A percentile compares a stretch with the other conserved stretches of the same genome.
phyloP scores from a whole-genome alignment of 2,113 vertebrate genomes.

The Pluvialis apricaria region DNA sequence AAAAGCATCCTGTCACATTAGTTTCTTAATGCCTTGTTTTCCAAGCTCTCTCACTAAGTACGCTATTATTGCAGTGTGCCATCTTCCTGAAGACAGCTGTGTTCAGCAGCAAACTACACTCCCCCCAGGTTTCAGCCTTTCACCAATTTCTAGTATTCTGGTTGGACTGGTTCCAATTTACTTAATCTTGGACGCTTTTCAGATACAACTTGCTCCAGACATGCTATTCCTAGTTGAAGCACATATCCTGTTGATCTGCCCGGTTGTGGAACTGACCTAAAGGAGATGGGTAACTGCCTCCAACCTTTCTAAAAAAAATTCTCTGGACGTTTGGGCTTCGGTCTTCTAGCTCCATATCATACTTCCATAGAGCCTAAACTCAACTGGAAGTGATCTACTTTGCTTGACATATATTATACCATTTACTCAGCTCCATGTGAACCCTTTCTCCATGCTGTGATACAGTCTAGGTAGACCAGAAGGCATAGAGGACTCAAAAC shows the following conservation, averaged over 20 bases:
- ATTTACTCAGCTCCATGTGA: not conserved
- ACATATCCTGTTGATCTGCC: not conserved
- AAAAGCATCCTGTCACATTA: not conserved
- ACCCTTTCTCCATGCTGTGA: not conserved
- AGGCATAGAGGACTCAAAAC: not conserved
- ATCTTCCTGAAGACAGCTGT: not conserved
- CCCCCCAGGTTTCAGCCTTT: not conserved
- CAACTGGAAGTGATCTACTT: not conserved
- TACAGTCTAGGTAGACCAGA: not conserved
- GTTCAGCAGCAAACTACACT: not conserved
- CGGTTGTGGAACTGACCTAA: not conserved
- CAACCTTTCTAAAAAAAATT: not conserved
- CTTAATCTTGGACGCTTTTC: not conserved
- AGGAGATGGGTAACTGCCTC: not conserved
- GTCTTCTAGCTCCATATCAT: not conserved
- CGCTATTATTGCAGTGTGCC: not conserved
- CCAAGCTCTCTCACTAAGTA: not conserved
- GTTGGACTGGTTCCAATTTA: not conserved
- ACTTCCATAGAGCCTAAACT: not conserved
- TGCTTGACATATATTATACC: not conserved
- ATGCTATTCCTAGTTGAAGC: not conserved
- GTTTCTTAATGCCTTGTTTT: not conserved
- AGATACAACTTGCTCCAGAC: not conserved
- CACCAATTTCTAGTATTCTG: not conserved
- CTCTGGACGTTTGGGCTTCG: not conserved